phyloP scores from a whole-genome alignment of 2,888 invertebrate genomes.

The Scaptomyza caliginosa region DNA sequence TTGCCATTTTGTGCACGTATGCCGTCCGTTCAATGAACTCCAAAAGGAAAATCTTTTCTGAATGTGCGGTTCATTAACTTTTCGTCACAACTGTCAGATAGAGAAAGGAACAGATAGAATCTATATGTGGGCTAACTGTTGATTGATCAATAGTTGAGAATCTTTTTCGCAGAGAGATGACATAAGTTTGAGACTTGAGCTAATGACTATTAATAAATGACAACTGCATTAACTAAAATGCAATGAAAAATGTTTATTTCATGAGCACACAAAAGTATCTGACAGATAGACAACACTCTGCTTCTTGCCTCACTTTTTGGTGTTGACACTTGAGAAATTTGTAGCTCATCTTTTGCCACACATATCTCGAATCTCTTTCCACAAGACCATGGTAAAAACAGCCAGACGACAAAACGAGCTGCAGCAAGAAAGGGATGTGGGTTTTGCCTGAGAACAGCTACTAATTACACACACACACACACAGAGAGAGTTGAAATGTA shows the following conservation, averaged over 20 bases:
- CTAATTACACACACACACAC: slow-evolving; percentile 61
- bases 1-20: slow-evolving; percentile 70
- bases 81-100: slow-evolving; percentile 66
- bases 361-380: slow-evolving; percentile 68
- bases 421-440: not conserved
- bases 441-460: slow-evolving; percentile 40
- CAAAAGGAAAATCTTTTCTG: not conserved
- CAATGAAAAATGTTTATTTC: slow-evolving; percentile 73
- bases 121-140: slow-evolving; percentile 68
- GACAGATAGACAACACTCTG: slow-evolving; percentile 34
- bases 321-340: slow-evolving; percentile 84
- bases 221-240: slow-evolving; percentile 72
- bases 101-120: slow-evolving; percentile 20
- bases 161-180: slow-evolving; percentile 43
- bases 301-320: slow-evolving; percentile 67
- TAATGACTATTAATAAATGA: slow-evolving; percentile 74
- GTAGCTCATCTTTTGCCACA: slow-evolving; percentile 81
- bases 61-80: slow-evolving; percentile 62
- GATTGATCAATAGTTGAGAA: slow-evolving; percentile 63
- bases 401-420: slow-evolving; percentile 43
- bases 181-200: slow-evolving; percentile 39
- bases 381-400: slow-evolving; percentile 68
- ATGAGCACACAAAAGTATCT: slow-evolving; percentile 58
- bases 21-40: slow-evolving; percentile 69
- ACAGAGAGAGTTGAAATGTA: slow-evolving; percentile 42